Conservation (phyloP, 2,888 invertebrate genomes). For the Phalangium opilio region DNA sequence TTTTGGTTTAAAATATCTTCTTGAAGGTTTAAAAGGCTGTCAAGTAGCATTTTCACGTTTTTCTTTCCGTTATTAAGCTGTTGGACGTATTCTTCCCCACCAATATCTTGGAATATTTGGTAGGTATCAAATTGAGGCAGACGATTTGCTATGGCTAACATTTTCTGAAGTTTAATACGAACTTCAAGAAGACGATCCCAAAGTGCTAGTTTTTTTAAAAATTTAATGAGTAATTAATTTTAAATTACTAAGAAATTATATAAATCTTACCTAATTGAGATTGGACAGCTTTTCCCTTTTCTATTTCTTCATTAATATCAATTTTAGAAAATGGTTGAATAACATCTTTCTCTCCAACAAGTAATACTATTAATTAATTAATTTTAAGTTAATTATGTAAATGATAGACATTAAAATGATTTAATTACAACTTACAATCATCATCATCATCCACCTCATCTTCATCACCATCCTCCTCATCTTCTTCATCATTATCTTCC, state of each 20-base stretch:
- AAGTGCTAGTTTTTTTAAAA: slow-evolving; percentile 31
- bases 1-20: slow-evolving; percentile 34
- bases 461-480: not conserved
- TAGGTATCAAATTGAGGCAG: slow-evolving; percentile 51
- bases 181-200: slow-evolving; percentile 77
- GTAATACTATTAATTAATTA: not conserved
- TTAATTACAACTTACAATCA: not conserved
- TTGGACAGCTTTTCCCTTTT: slow-evolving; percentile 15
- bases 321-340: slow-evolving; percentile 14
- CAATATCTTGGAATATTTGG: slow-evolving; percentile 32
- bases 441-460: not conserved
- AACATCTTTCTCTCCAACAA: slow-evolving; percentile 2
- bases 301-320: slow-evolving; percentile 15
- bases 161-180: slow-evolving; percentile 73
- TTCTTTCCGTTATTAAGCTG: slow-evolving; percentile 37
- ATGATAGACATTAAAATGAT: not conserved
- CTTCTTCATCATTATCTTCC: slow-evolving; percentile 5
- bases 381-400: not conserved
- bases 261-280: slow-evolving; percentile 15
- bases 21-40: slow-evolving; percentile 41
- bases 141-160: slow-evolving; percentile 55
- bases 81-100: slow-evolving; percentile 25
- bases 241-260: not conserved
- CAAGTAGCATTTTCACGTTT: slow-evolving; percentile 44
- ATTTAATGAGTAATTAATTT: not conserved